Evolutionary conservation across 2,888 invertebrate genomes (phyloP), one percentile per base, ranked within the genome.

Genomic region (Nycteola revayana): DNA sequence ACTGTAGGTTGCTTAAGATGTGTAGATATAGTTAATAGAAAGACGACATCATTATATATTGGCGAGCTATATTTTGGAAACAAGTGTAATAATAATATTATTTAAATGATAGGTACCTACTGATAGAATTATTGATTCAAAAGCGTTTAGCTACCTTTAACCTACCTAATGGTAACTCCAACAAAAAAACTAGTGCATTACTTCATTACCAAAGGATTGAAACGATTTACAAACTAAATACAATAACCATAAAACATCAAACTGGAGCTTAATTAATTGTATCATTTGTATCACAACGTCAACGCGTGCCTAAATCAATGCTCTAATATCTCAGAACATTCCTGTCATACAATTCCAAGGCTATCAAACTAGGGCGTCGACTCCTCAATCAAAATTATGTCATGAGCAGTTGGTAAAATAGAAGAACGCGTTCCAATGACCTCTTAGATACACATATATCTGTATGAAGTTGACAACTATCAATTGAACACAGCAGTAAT

Each of bases 401-500:
- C 58, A 53, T 34, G 49, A 57, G 20, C 60, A 44, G 21, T 14
- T 7, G 4, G 7, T 21, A 21, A 21, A n/a, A 2, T 21, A 45
- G 21, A 32, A 37, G 28, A 38, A 39, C 46, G 27, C 52, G 78
- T 48, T 62, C 79, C 47, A 82, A 53, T 81, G 62, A 81, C 81
- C 77, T 55, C 48, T 49, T 47, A 38, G 32, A 42, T 40, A 10
- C 28, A 61, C 78, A 83, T 83, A 59, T 75, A 62, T 83, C 66
- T 73, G 48, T 64, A 70, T 82, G 64, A 52, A 75, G 63, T 55
- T 75, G 85, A 82, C 84, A 81, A 49, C 67, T 43, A 51, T 32
- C 79, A 83, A 83, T 84, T 84, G 79, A 55, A 57, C 40, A 49
- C 53, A 29, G 44, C 61, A 55, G 61, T 74, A 75, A 83, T 81